Evolutionary conservation across 2,888 invertebrate species (phyloP).

Genomic region (Meliscaeva auricollis): DNA sequence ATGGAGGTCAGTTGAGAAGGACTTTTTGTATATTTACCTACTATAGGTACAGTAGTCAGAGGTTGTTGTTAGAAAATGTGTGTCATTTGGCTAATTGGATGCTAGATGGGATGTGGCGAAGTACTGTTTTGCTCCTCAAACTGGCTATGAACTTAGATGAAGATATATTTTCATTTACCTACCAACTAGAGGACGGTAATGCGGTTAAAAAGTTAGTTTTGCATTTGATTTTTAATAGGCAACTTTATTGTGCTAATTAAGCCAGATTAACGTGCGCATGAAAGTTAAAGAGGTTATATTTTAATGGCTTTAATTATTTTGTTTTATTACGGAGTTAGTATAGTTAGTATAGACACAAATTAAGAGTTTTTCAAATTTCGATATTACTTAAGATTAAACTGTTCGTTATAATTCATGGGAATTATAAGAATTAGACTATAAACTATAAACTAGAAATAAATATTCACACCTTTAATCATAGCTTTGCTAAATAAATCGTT

Average conservation of each 20-base stretch:
- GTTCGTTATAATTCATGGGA: no score
- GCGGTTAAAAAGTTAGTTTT: conserved; percentile 25
- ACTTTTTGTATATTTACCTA: conserved; percentile 54
- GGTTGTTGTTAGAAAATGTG: conserved; percentile 56
- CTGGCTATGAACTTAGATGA: conserved; percentile 17
- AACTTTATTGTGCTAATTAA: conserved; percentile 16
- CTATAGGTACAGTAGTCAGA: conserved; percentile 51
- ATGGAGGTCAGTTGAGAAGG: conserved; percentile 70
- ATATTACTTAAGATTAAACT: no score
- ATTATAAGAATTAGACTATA: no score
- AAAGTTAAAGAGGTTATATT: not conserved
- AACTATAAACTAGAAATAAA: no score
- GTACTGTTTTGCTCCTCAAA: conserved; percentile 34
- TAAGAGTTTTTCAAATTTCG: no score
- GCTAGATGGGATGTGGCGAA: conserved; percentile 64
- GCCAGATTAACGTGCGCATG: conserved; percentile 9
- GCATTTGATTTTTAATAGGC: conserved; percentile 23
- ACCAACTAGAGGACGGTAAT: no score
- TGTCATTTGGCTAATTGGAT: conserved; percentile 76
- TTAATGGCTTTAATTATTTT: not conserved
- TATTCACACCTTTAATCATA: no score
- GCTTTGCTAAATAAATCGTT: no score
- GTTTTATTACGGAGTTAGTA: no score
- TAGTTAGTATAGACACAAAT: no score
- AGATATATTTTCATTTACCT: conserved; percentile 5